phyloP scores from a whole-genome alignment of 1,140 invertebrate species.

The Pachypeltis micranthus region DNA sequence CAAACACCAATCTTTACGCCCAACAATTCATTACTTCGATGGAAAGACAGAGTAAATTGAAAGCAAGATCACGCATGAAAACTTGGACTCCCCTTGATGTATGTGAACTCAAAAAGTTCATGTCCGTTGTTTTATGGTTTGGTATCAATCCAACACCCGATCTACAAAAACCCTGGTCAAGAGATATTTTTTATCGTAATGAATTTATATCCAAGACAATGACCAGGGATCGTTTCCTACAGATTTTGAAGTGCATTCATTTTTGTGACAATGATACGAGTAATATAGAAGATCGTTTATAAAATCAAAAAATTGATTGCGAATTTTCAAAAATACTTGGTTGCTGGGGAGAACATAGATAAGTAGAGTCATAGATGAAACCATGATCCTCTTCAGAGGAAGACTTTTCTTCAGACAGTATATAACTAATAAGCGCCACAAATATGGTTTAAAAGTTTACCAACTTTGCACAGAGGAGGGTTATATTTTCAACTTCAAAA shows the following conservation, averaged over 20 bases:
- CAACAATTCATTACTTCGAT: background rate
- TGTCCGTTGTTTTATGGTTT: background rate
- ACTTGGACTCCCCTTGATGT: background rate
- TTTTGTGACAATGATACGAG: background rate
- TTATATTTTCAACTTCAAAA: no score
- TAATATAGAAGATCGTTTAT: background rate
- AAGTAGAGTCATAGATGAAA: background rate
- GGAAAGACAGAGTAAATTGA: background rate
- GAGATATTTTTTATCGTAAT: background rate
- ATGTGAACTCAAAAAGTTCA: background rate
- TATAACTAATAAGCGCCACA: slow-evolving; percentile 6
- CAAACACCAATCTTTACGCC: no score
- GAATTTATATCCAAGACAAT: background rate
- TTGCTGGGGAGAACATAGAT: background rate
- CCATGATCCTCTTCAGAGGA: background rate
- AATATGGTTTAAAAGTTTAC: slow-evolving; percentile 16
- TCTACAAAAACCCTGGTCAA: background rate
- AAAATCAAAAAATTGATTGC: background rate
- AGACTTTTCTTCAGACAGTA: background rate
- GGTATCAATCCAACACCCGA: background rate
- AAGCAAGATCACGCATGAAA: background rate
- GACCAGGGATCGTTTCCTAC: background rate
- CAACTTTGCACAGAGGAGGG: no score
- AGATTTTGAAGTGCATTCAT: background rate
- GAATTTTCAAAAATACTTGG: background rate